These are phyloP conservation scores for Patiria miniata DNA, from an alignment of 35 echinoderm and acorn worm genomes.

Conservation along the genomic window DNA sequence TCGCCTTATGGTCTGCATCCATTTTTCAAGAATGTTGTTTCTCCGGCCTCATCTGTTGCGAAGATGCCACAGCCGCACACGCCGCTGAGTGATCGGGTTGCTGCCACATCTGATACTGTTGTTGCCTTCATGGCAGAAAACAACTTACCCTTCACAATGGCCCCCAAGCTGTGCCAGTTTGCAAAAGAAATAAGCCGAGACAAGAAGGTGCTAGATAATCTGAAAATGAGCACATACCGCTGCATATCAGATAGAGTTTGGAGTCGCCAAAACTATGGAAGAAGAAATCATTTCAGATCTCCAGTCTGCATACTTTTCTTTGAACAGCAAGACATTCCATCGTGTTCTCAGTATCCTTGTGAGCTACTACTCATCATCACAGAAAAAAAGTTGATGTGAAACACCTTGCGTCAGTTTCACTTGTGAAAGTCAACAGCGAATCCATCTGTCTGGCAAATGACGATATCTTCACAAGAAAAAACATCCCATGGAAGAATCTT, in stretches of 20 bases:
- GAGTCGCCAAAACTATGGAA: slow-evolving; percentile 36
- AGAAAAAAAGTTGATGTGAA: slow-evolving; percentile 13
- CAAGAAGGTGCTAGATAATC: slow-evolving; percentile 12
- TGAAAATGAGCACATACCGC: slow-evolving; percentile 31
- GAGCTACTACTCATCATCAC: slow-evolving; percentile 17
- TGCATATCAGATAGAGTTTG: slow-evolving; percentile 43
- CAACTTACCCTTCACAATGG: slow-evolving; percentile 40
- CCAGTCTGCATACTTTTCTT: slow-evolving; percentile 38
- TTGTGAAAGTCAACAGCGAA: slow-evolving; percentile 30
- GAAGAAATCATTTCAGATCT: slow-evolving; percentile 27
- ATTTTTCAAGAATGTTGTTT: slow-evolving; percentile 27
- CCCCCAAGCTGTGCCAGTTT: slow-evolving; percentile 21
- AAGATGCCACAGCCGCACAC: not conserved
- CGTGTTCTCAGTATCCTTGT: slow-evolving; percentile 49
- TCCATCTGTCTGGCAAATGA: slow-evolving; percentile 14
- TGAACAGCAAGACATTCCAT: slow-evolving; percentile 45
- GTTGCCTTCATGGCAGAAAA: slow-evolving; percentile 47
- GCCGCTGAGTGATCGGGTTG: not conserved
- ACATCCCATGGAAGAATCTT: slow-evolving; percentile 53
- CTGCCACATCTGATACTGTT: slow-evolving; percentile 24
- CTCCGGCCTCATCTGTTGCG: not conserved
- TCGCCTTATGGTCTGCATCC: not conserved
- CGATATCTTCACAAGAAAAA: slow-evolving; percentile 12
- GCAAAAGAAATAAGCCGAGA: slow-evolving; percentile 33
- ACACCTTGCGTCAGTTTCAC: slow-evolving; percentile 35